Percentiles rank a stretch among this genome's conserved stretches.
Evolutionary conservation across 2,113 vertebrate genomes (phyloP).

Genomic region (Caranx melampygus): DNA sequence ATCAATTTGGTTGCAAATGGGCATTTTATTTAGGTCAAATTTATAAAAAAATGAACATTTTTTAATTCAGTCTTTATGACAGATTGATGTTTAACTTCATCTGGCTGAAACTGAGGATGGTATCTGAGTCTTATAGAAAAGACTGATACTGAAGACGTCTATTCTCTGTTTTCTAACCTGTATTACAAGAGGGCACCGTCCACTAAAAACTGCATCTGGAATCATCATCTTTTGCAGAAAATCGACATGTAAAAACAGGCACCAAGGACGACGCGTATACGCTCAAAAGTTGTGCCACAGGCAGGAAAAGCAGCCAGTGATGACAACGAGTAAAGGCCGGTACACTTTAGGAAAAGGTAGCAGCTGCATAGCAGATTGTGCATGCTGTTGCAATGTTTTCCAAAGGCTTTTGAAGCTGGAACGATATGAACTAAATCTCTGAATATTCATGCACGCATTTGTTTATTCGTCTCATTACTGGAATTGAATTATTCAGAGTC

Average conservation of each 20-base stretch:
- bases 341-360: conserved; percentile 69
- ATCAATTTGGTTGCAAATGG: background rate
- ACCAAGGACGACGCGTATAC: background rate
- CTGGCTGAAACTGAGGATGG: too few relatives aligned
- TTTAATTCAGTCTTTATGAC: too few relatives aligned
- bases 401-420: conserved; percentile 77
- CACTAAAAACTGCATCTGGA: conserved; percentile 31
- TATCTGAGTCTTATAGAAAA: background rate
- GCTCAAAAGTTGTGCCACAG: conserved; percentile 14
- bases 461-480: conserved; percentile 78
- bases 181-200: background rate
- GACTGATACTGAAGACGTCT: background rate
- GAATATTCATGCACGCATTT: conserved; percentile 83
- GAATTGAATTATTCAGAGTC: conserved; percentile 78
- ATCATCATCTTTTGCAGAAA: conserved; percentile 17
- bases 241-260: conserved; percentile 24
- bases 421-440: conserved; percentile 74
- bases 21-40: background rate
- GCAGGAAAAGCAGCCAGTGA: conserved; percentile 41
- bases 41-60: too few relatives aligned
- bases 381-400: conserved; percentile 79
- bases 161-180: background rate
- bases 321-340: conserved; percentile 50
- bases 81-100: background rate
- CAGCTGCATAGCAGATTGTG: conserved; percentile 81